Evolutionary conservation across 2,888 invertebrate genomes (phyloP).

Genomic region (Melolontha melolontha): DNA sequence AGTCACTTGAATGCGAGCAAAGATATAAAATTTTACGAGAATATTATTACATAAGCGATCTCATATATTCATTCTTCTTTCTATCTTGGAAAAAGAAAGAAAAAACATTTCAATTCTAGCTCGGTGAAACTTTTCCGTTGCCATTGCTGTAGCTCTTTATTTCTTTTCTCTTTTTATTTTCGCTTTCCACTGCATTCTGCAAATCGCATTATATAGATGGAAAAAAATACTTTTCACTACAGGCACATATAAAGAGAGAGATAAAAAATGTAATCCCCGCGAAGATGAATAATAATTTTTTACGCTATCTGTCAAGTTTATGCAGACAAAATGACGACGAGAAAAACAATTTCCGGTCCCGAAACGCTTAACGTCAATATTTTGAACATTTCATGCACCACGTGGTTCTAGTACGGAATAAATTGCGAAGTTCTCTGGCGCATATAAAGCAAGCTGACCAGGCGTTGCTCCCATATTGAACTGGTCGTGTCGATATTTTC

Average conservation of each 20-base stretch:
- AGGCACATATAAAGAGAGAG: too few relatives aligned
- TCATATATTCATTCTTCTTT: too few relatives aligned
- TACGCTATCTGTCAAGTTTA: background rate
- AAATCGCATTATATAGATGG: conserved; percentile 26
- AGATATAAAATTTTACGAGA: conserved; percentile 19
- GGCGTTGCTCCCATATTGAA: too few relatives aligned
- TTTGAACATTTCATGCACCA: conserved; percentile 12
- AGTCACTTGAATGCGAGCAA: background rate
- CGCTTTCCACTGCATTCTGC: background rate
- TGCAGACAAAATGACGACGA: conserved; percentile 10
- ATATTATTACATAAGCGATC: conserved; percentile 5
- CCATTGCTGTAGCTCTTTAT: background rate
- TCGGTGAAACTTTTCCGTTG: too few relatives aligned
- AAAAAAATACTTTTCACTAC: conserved; percentile 14
- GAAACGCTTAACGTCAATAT: conserved; percentile 27
- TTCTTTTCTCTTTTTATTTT: conserved; percentile 7
- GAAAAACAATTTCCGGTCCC: conserved; percentile 36
- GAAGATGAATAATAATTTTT: too few relatives aligned
- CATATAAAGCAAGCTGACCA: conserved; percentile 20
- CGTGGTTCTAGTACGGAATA: conserved; percentile 17
- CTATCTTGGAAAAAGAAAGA: too few relatives aligned
- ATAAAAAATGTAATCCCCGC: too few relatives aligned
- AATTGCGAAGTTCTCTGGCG: conserved; percentile 6
- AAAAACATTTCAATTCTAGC: too few relatives aligned
- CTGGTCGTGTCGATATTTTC: too few relatives aligned